Evolutionary conservation across 2,888 invertebrate genomes (phyloP), one percentile per base, ranked within the genome.

Genomic region (Chydorus sphaericus): DNA sequence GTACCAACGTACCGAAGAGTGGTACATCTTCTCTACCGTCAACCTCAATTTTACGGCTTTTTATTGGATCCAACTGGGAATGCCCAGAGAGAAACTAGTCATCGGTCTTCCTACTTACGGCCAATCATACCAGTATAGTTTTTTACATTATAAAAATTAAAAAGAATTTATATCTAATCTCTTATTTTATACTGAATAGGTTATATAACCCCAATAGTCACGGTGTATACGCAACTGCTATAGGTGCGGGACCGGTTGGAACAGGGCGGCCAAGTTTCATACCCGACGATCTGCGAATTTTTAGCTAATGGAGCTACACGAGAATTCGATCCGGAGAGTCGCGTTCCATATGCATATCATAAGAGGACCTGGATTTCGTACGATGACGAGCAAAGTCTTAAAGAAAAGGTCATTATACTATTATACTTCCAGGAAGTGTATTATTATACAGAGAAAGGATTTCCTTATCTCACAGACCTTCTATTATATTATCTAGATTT

Each of bases 81-180:
- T 93, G 70, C 82, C 83, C 18, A 74, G 74, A 36, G 74, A 77
- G 39, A 91, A 90, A 69, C 78, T 92, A 18, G 78, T 89, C 10
- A 74, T 92, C 1, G 92, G 92, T 0, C 75, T 92, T 63, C 91
- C 93, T 5, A 85, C 87, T 1, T 93, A 89, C 67, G 91, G 88
- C 0, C 88, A 89, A 66, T 78, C 82, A 4, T 89, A 80, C 65
- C 77, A 73, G 80, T 80, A 69, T n/a, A 68, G 69, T 66, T 55
- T 11, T 20, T 2, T 23, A 14, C 11, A 39, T 44, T 23, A 20
- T 2, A 16, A 48, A 6, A n/a, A 11, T 11, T 20, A 11, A 20
- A 20, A 23, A 20, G 18, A 48, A n/a, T 55, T 23, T 18, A 37
- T n/a, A 2, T 38, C 14, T 28, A 14, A 14, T 16, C 4, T 20